Conservation (phyloP, 2,113 vertebrate species). For the Crypturellus undulatus region DNA sequence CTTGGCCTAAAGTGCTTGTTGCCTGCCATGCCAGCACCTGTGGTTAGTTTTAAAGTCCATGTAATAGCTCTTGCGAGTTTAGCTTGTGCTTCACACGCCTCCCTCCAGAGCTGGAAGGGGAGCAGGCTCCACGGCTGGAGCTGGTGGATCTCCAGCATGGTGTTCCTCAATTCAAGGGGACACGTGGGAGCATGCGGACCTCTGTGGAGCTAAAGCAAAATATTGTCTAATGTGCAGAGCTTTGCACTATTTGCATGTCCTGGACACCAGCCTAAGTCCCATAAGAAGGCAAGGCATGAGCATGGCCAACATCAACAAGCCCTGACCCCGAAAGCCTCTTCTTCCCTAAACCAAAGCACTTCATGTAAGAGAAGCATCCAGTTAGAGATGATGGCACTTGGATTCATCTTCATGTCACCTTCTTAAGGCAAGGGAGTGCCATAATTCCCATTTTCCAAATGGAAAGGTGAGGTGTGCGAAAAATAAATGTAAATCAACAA, state of each 20-base stretch:
- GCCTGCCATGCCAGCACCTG: not conserved
- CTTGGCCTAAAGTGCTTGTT: not conserved
- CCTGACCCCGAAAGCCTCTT: not conserved
- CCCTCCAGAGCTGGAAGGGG: not conserved
- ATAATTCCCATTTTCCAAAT: not conserved
- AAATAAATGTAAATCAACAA: not conserved
- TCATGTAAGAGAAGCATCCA: not conserved
- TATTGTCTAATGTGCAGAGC: not conserved
- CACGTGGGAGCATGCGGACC: not conserved
- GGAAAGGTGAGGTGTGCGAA: not conserved
- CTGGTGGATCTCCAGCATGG: fast-evolving
- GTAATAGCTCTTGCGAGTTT: not conserved
- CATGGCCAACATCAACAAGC: not conserved
- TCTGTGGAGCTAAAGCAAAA: not conserved
- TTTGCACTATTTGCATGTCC: not conserved
- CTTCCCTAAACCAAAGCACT: not conserved
- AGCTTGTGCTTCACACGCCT: not conserved
- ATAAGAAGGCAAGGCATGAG: not conserved
- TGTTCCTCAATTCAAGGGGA: fast-evolving
- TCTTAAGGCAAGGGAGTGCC: not conserved
- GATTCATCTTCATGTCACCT: not conserved
- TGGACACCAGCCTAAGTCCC: not conserved
- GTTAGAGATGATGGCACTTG: not conserved
- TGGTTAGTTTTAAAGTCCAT: not conserved
- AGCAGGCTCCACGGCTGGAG: not conserved